Conservation (phyloP, 2,113 vertebrate genomes). For the Thunnus thynnus region DNA sequence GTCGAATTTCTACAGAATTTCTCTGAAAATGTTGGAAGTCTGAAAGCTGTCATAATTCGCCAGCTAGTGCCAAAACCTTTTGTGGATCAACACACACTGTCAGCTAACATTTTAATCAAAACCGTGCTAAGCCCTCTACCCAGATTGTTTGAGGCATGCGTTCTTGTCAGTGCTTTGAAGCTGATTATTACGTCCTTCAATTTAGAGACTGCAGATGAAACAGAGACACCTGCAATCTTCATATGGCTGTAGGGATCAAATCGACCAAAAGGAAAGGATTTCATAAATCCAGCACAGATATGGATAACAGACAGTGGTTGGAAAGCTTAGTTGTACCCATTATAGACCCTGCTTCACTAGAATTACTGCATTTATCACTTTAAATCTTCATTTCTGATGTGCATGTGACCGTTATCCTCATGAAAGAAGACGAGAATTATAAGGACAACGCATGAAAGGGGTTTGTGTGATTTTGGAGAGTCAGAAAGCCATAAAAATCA, state of each 20-base stretch:
- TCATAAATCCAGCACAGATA: not conserved
- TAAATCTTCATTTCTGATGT: not conserved
- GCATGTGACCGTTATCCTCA: not conserved
- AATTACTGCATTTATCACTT: not conserved
- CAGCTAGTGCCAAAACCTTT: not conserved
- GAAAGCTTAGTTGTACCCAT: not conserved
- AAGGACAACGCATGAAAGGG: not conserved
- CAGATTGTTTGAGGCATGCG: not conserved
- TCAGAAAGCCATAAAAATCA: not conserved
- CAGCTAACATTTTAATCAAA: not conserved
- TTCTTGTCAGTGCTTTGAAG: not conserved
- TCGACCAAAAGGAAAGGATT: not conserved
- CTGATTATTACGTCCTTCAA: not conserved
- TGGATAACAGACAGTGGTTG: not conserved
- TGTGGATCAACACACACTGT: not conserved
- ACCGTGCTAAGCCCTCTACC: not conserved
- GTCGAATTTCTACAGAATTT: not conserved
- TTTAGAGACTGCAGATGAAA: slow-evolving; percentile 9
- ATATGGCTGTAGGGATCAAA: not conserved
- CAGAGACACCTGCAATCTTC: not conserved
- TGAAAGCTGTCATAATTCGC: not conserved
- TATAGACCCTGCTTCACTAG: not conserved
- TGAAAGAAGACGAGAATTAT: not conserved
- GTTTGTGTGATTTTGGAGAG: not conserved
- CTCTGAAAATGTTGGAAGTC: not conserved